phyloP scores from a whole-genome alignment of 2,113 vertebrate genomes.

The Rhodinocichla rosea region DNA sequence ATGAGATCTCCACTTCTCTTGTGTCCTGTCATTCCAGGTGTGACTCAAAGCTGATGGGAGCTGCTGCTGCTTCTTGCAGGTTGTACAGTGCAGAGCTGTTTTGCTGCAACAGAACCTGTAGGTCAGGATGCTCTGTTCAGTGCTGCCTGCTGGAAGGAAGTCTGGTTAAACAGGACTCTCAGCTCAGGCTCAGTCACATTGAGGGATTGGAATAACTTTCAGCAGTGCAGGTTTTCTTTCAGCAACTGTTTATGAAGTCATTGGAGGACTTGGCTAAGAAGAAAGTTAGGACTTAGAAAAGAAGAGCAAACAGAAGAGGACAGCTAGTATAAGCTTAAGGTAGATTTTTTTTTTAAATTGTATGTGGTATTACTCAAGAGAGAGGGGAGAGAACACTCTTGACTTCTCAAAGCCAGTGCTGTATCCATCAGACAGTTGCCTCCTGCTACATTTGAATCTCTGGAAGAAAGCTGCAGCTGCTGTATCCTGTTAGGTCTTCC shows the following conservation, averaged over 20 bases:
- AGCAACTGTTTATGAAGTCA: neutral
- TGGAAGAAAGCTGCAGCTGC: neutral
- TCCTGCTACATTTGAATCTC: neutral
- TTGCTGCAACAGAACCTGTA: neutral
- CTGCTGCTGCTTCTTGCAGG: neutral
- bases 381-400: neutral
- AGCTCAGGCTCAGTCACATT: neutral
- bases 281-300: neutral
- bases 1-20: constrained; percentile 58
- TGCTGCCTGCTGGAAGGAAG: neutral
- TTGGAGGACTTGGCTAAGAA: neutral
- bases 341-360: neutral
- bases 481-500: neutral
- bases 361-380: neutral
- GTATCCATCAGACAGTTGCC: too few relatives aligned
- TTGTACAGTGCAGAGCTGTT: neutral
- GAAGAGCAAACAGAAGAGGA: neutral
- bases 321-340: neutral
- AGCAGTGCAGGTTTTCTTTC: neutral
- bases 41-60: neutral
- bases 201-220: neutral
- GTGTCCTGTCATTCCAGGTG: neutral
- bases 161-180: neutral
- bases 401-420: neutral
- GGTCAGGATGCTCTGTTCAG: neutral